Conservation (phyloP, 1,140 invertebrate species). For the Ruditapes philippinarum region DNA sequence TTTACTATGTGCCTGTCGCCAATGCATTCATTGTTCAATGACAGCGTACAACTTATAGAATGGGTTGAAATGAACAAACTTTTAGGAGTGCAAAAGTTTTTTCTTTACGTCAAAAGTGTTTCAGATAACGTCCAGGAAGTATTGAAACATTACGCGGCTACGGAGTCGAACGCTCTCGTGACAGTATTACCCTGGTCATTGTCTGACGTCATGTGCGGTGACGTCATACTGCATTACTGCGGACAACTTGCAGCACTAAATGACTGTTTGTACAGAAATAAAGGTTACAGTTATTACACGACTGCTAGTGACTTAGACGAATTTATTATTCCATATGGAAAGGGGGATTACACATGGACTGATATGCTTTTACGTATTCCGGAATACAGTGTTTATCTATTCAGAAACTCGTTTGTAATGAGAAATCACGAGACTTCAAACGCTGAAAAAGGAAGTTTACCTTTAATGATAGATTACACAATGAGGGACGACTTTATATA, state of each 20-base stretch:
- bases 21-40: background rate
- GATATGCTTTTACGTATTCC: background rate
- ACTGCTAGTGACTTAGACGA: slow-evolving; percentile 28
- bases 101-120: background rate
- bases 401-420: slow-evolving; percentile 21
- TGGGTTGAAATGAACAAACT: slow-evolving; percentile 49
- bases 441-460: background rate
- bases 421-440: background rate
- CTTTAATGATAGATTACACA: background rate
- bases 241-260: slow-evolving; percentile 46
- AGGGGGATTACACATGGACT: background rate
- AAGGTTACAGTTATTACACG: slow-evolving; percentile 6
- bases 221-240: slow-evolving; percentile 13
- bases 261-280: slow-evolving; percentile 49
- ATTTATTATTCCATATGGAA: slow-evolving; percentile 11
- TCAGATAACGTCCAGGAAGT: background rate
- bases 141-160: slow-evolving; percentile 17
- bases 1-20: slow-evolving; percentile 45
- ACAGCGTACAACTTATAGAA: slow-evolving; percentile 9
- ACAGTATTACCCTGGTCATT: slow-evolving; percentile 11
- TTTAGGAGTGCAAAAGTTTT: slow-evolving; percentile 8
- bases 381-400: background rate
- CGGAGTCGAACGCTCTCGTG: background rate
- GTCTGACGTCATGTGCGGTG: background rate
- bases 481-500: slow-evolving; percentile 3